Evolutionary conservation across 2,888 invertebrate genomes (phyloP).

Genomic region (Netelia virgata): DNA sequence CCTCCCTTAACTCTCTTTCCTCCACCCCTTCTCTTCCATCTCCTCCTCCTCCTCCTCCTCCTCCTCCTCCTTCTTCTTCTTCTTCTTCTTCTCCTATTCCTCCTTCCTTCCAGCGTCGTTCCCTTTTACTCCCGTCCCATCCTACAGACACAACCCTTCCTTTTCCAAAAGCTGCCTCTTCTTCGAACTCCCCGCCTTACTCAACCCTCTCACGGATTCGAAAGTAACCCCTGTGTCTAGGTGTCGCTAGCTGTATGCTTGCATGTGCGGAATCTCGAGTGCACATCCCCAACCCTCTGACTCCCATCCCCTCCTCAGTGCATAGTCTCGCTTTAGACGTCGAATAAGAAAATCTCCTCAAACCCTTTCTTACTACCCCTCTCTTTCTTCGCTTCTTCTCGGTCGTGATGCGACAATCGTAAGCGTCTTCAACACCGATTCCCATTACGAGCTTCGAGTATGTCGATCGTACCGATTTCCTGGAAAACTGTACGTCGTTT

Average conservation of each 20-base stretch:
- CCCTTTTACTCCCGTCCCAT: slow-evolving; percentile 47
- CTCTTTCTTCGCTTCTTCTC: slow-evolving; percentile 31
- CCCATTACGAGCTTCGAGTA: slow-evolving; percentile 19
- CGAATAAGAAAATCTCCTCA: slow-evolving; percentile 55
- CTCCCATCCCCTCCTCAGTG: neutral
- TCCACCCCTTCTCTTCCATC: slow-evolving; percentile 50
- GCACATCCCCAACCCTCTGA: slow-evolving; percentile 15
- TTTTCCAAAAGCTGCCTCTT: slow-evolving; percentile 41
- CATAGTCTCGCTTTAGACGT: slow-evolving; percentile 57
- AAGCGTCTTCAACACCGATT: slow-evolving; percentile 5
- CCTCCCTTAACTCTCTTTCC: slow-evolving; percentile 63
- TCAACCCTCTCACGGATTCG: slow-evolving; percentile 5
- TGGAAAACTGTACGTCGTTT: slow-evolving; percentile 2
- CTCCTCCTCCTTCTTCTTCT: slow-evolving; percentile 3
- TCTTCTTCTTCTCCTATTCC: slow-evolving; percentile 43
- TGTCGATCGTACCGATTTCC: slow-evolving; percentile 47
- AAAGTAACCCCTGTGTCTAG: slow-evolving; percentile 46
- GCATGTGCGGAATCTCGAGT: slow-evolving; percentile 19
- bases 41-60: slow-evolving; percentile 64
- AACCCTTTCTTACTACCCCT: neutral
- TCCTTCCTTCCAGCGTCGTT: slow-evolving; percentile 52
- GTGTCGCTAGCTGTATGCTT: slow-evolving; percentile 47
- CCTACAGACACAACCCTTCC: slow-evolving; percentile 14
- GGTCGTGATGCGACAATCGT: slow-evolving; percentile 25
- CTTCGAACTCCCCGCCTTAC: slow-evolving; percentile 56